These are phyloP conservation scores for Zaprionus camerounensis DNA, from an alignment of 1,140 invertebrate genomes.

Conservation along the genomic window DNA sequence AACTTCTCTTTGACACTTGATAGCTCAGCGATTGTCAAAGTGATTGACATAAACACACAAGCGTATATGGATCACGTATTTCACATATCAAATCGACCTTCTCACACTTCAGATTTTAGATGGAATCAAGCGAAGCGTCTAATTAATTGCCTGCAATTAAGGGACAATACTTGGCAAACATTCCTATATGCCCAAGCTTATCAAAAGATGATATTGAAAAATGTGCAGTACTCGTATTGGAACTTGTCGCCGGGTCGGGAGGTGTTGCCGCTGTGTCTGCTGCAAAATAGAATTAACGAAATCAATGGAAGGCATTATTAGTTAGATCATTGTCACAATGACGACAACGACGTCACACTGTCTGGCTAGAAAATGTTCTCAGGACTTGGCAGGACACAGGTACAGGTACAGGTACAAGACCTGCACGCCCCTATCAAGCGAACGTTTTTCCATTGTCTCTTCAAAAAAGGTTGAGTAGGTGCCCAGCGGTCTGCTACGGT, in stretches of 20 bases:
- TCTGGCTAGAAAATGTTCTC: constrained; percentile 76
- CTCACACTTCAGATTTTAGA: constrained; percentile 31
- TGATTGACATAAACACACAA: constrained; percentile 41
- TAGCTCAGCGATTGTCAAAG: constrained; percentile 22
- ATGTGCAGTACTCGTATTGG: constrained; percentile 46
- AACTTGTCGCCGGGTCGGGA: constrained; percentile 24
- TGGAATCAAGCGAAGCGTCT: constrained; percentile 21
- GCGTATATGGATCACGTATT: constrained; percentile 4
- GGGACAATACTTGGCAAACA: constrained; percentile 42
- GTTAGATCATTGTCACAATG: constrained; percentile 60
- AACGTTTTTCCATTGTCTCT: constrained; percentile 64
- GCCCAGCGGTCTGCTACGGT: constrained; percentile 61
- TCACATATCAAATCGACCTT: constrained; percentile 17
- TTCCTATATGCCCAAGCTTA: constrained; percentile 22
- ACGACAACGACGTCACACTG: constrained; percentile 68
- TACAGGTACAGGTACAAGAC: constrained; percentile 53
- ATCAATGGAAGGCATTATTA: constrained; percentile 58
- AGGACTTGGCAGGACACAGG: constrained; percentile 54
- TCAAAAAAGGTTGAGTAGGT: constrained; percentile 43
- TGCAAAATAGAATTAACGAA: constrained; percentile 47
- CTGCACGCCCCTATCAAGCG: constrained; percentile 84
- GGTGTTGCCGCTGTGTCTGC: constrained; percentile 44
- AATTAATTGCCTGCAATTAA: constrained; percentile 72
- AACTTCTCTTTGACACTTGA: background rate
- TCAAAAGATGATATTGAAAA: constrained; percentile 45